These are phyloP conservation scores for Engystomops pustulosus DNA, from an alignment of 2,113 vertebrate genomes.

Conservation along the genomic window DNA sequence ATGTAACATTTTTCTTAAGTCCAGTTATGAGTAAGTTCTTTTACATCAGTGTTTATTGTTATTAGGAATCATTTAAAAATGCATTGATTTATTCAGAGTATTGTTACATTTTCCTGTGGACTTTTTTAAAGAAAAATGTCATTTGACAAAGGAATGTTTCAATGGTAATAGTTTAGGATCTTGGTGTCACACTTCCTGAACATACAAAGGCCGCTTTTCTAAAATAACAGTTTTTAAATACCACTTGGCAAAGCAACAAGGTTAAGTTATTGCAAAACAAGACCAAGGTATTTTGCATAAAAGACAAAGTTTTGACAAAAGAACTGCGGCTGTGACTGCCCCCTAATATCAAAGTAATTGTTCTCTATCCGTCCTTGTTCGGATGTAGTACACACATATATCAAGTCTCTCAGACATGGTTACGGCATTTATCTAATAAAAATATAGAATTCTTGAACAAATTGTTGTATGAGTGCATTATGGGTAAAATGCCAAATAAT, in stretches of 20 bases:
- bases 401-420: background rate
- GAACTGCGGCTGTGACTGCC: background rate
- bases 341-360: slow-evolving; percentile 19
- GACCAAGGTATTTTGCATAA: slow-evolving; percentile 49
- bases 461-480: background rate
- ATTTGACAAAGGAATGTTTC: slow-evolving; percentile 56
- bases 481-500: background rate
- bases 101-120: slow-evolving; percentile 54
- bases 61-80: slow-evolving; percentile 53
- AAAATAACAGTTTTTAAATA: slow-evolving; percentile 57
- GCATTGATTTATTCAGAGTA: slow-evolving; percentile 51
- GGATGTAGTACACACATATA: background rate
- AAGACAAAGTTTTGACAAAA: slow-evolving; percentile 38
- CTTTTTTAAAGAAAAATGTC: slow-evolving; percentile 20
- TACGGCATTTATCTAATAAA: background rate
- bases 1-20: background rate
- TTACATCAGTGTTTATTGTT: slow-evolving; percentile 40
- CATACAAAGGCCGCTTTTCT: slow-evolving; percentile 53
- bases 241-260: slow-evolving; percentile 52
- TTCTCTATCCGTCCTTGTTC: background rate
- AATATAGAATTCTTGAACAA: background rate
- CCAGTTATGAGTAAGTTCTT: background rate
- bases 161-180: slow-evolving; percentile 57
- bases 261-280: slow-evolving; percentile 55
- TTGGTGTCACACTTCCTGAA: slow-evolving; percentile 53